Conservation (phyloP, 2,113 vertebrate species). For the Daubentonia madagascariensis region DNA sequence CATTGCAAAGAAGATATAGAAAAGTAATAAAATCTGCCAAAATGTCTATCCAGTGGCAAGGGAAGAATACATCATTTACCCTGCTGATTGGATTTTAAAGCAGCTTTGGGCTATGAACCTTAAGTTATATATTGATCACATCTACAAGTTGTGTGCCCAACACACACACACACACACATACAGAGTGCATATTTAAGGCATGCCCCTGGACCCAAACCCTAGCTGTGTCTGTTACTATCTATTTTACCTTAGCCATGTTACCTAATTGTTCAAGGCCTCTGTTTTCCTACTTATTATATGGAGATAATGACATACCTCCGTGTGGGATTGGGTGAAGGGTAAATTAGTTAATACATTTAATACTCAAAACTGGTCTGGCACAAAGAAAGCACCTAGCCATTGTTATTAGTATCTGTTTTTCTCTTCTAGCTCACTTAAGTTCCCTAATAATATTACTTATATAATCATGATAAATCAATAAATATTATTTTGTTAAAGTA, state of each 20-base stretch:
- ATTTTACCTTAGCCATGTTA: neutral
- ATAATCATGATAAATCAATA: slow-evolving; percentile 21
- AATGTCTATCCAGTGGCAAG: neutral
- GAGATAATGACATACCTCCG: neutral
- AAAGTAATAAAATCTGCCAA: neutral
- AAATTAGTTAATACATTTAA: neutral
- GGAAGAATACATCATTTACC: neutral
- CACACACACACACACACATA: neutral
- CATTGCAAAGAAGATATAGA: neutral
- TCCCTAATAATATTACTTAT: neutral
- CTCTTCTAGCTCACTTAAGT: neutral
- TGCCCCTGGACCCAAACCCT: neutral
- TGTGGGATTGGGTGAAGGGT: neutral
- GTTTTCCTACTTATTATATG: neutral
- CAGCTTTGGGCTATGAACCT: neutral
- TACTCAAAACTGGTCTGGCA: neutral
- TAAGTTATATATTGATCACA: neutral
- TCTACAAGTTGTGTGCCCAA: neutral
- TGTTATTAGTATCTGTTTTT: neutral
- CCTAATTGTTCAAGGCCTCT: neutral
- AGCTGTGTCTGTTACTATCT: neutral
- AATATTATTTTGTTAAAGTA: neutral
- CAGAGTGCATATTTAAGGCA: neutral
- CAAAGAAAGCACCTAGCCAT: neutral
- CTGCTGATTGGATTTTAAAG: neutral